Conservation (phyloP, 2,113 vertebrate species). For the Malaclemys terrapin region DNA sequence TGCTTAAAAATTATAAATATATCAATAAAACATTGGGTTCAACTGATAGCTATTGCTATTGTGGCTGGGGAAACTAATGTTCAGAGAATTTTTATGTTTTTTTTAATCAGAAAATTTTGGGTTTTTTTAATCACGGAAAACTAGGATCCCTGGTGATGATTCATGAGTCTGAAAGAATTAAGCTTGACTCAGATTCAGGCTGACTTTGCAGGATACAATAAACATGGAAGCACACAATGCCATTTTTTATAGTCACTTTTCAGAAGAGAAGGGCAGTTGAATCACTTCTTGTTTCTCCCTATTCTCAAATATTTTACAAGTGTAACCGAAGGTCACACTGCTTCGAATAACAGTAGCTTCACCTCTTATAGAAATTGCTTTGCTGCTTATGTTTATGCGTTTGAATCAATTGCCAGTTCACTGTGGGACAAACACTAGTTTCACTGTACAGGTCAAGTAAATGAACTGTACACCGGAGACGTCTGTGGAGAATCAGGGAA, state of each 20-base stretch:
- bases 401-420: accelerated
- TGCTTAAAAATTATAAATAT: neutral
- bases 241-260: neutral
- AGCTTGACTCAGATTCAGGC: neutral
- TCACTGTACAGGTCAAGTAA: accelerated
- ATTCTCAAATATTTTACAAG: neutral
- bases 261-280: neutral
- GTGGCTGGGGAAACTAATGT: neutral
- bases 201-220: neutral
- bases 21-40: neutral
- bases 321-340: neutral
- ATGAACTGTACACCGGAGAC: accelerated
- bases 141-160: neutral
- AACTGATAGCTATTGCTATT: neutral
- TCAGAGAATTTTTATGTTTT: neutral
- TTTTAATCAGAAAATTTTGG: neutral
- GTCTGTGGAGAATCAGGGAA: accelerated
- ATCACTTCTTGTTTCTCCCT: neutral
- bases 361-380: neutral
- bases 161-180: neutral
- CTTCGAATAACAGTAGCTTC: neutral
- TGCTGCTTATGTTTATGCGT: neutral
- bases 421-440: neutral
- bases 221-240: neutral
- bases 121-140: neutral